Percentiles rank a stretch among this genome's conserved stretches.
Evolutionary conservation across 2,113 vertebrate species (phyloP).

Genomic region (Nothocercus nigrocapillus): DNA sequence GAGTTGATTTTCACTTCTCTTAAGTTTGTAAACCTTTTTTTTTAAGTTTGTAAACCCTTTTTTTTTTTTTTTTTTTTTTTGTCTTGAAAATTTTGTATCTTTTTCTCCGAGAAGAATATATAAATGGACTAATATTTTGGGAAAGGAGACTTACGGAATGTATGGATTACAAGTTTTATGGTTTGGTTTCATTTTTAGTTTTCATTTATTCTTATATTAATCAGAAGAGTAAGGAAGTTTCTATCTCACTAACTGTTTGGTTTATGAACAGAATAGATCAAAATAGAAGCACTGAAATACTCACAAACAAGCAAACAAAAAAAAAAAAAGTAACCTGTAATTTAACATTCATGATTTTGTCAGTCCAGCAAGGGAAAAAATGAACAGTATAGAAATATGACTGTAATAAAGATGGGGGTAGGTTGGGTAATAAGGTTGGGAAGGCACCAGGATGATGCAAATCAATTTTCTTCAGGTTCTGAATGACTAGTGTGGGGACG

Average conservation of each 20-base stretch:
- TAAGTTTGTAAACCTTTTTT: neutral
- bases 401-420: neutral
- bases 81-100: neutral
- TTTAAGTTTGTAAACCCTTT: neutral
- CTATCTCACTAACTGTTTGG: neutral
- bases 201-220: neutral
- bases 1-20: neutral
- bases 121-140: neutral
- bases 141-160: neutral
- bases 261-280: neutral
- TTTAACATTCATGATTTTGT: neutral
- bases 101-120: neutral
- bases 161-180: neutral
- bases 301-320: neutral
- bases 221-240: fast-evolving
- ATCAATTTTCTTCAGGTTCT: neutral
- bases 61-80: neutral
- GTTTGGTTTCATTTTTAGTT: neutral
- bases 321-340: neutral
- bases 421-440: no score
- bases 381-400: fast-evolving
- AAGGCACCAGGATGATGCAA: neutral
- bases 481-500: neutral
- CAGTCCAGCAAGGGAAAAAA: neutral
- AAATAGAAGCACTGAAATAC: neutral